Evolutionary conservation across 2,797 vertebrate genomes (phyloP).

Genomic region (Muscicapa comitata): DNA sequence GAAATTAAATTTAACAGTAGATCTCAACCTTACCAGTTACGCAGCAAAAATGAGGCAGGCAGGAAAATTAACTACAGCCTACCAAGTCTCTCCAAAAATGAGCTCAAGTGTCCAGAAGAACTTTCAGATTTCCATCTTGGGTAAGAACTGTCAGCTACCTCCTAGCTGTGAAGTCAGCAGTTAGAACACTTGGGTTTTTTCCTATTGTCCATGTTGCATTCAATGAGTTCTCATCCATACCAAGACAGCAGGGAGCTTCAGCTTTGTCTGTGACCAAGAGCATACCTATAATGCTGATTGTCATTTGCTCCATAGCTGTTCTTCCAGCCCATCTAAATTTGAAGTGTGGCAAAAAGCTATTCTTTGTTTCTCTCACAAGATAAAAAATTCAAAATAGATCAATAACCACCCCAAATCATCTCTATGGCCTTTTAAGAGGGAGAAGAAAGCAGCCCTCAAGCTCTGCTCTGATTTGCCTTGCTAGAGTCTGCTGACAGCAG

Average conservation of each 20-base stretch:
- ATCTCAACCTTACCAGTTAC: background rate
- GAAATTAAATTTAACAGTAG: background rate
- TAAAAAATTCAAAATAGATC: background rate
- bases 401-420: background rate
- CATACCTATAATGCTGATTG: rapidly evolving
- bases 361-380: background rate
- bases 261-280: background rate
- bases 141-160: background rate
- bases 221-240: background rate
- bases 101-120: background rate
- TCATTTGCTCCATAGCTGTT: background rate
- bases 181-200: background rate
- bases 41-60: background rate
- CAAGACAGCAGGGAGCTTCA: background rate
- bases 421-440: background rate
- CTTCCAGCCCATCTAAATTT: background rate
- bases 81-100: background rate
- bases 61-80: background rate
- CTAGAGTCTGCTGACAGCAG: background rate
- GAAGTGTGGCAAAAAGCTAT: background rate
- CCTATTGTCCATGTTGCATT: background rate
- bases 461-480: background rate
- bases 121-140: background rate
- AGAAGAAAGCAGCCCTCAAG: background rate
- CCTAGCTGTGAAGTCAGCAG: background rate